Evolutionary conservation across 2,888 invertebrate species (phyloP).

Genomic region (Dynastes grantii): DNA sequence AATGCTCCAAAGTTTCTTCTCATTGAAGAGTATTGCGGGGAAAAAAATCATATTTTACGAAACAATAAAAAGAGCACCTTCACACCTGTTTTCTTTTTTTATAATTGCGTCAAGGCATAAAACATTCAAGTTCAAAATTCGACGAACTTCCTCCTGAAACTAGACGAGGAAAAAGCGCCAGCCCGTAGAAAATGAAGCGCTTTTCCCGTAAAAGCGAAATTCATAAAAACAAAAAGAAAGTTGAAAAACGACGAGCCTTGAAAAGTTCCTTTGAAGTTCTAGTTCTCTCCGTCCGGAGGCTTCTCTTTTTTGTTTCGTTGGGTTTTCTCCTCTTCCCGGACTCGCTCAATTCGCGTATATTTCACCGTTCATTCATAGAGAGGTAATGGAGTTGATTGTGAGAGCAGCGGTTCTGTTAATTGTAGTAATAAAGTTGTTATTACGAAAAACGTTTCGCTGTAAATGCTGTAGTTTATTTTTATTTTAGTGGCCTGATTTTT

Average conservation of each 20-base stretch:
- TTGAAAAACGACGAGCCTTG: conserved; percentile 5
- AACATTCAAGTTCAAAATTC: background rate
- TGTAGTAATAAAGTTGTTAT: background rate
- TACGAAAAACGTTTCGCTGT: background rate
- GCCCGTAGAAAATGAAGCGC: background rate
- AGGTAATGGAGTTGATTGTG: background rate
- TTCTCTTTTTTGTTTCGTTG: background rate
- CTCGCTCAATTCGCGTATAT: background rate
- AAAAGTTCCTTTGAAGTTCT: conserved; percentile 11
- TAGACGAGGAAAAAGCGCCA: background rate
- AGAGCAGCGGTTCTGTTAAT: background rate
- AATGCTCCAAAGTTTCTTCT: too few species aligned
- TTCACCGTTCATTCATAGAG: background rate
- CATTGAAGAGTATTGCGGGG: too few species aligned
- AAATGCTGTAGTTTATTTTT: background rate
- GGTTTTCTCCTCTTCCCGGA: background rate
- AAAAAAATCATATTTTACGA: too few species aligned
- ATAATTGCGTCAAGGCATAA: too few species aligned
- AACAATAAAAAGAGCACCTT: too few species aligned
- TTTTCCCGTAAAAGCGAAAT: background rate
- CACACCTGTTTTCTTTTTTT: too few species aligned
- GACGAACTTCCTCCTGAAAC: background rate
- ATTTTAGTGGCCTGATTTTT: background rate
- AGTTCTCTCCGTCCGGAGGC: background rate
- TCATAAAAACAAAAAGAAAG: conserved; percentile 1